Conservation (phyloP, 2,113 vertebrate species). For the Caracal caracal region DNA sequence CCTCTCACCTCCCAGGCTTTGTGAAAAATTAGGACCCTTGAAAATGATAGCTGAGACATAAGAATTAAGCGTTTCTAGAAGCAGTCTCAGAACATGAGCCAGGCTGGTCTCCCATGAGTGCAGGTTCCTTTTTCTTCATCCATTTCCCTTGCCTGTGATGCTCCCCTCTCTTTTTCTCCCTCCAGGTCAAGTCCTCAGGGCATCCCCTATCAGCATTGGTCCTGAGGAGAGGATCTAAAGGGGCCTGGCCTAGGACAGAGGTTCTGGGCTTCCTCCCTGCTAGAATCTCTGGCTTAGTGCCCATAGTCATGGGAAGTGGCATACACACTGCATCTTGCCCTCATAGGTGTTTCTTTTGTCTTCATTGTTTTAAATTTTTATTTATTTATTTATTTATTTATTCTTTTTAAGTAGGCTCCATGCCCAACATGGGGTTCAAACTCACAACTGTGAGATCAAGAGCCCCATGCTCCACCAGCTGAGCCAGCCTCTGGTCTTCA, state of each 20-base stretch:
- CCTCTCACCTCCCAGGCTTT: not conserved
- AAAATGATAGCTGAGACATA: not conserved
- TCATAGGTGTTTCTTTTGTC: not conserved
- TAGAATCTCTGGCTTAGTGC: not conserved
- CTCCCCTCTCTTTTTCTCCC: not conserved
- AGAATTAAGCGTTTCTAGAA: not conserved
- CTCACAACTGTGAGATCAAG: too few species aligned
- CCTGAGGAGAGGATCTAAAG: not conserved
- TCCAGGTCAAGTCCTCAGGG: not conserved
- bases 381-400: too few species aligned
- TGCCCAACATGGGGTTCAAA: too few species aligned
- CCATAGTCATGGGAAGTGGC: not conserved
- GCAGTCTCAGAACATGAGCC: too few species aligned
- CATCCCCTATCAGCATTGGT: not conserved
- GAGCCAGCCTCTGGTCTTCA: not conserved
- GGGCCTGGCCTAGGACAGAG: not conserved
- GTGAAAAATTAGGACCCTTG: not conserved
- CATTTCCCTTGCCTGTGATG: not conserved
- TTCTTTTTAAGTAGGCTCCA: too few species aligned
- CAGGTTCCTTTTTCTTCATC: not conserved
- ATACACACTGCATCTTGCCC: not conserved
- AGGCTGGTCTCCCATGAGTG: not conserved
- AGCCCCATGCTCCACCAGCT: too few species aligned
- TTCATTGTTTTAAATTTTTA: not conserved
- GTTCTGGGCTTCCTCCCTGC: not conserved